Conservation (phyloP, 2,113 vertebrate species). For the Ptilonorhynchus violaceus region DNA sequence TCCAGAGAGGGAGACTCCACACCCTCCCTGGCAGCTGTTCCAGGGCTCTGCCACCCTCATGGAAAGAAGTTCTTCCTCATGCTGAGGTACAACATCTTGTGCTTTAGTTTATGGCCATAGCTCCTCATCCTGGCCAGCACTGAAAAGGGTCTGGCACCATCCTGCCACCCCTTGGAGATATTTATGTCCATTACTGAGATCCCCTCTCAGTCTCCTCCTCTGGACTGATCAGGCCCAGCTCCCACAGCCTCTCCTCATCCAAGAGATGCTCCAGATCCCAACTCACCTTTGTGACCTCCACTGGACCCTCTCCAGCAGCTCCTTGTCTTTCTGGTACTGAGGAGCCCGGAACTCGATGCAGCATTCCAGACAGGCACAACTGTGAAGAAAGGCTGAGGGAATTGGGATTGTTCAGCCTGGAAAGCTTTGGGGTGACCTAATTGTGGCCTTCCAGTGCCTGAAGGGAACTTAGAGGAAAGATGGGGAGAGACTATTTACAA, state of each 20-base stretch:
- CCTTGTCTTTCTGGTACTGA: background rate
- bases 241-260: background rate
- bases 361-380: accelerated
- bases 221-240: background rate
- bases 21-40: background rate
- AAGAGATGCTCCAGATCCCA: background rate
- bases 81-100: background rate
- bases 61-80: background rate
- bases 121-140: background rate
- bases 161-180: background rate
- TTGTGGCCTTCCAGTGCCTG: accelerated
- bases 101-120: background rate
- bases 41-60: background rate
- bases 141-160: background rate
- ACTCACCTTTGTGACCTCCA: accelerated
- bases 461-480: background rate
- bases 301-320: background rate
- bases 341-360: background rate
- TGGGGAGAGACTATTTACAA: too few species aligned
- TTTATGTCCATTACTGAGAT: background rate
- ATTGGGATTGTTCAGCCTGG: background rate
- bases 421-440: background rate
- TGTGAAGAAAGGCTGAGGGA: background rate
- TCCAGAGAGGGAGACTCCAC: background rate
- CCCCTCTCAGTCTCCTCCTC: background rate